Evolutionary conservation across 2,797 vertebrate species (phyloP).

Genomic region (Vireo griseus): DNA sequence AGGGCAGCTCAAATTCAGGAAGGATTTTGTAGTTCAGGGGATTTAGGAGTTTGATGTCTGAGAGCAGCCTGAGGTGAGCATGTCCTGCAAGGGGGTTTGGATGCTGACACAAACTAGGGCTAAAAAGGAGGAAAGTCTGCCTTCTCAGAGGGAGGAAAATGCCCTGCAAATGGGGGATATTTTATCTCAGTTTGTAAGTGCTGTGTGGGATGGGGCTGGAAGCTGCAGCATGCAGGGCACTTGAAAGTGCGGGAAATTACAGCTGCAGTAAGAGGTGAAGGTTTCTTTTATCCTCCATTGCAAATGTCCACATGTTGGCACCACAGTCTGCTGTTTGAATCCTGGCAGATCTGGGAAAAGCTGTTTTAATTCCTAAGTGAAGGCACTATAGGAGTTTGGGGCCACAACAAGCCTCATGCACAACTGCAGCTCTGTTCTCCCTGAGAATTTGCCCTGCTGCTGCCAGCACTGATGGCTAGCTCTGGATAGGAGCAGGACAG

Average conservation of each 20-base stretch:
- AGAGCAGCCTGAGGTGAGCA: accelerated
- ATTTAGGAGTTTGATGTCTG: background rate
- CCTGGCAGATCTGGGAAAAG: background rate
- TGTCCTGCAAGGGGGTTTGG: background rate
- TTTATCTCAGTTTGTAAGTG: background rate
- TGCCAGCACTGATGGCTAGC: background rate
- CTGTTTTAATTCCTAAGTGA: background rate
- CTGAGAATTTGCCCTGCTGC: background rate
- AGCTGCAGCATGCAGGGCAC: background rate
- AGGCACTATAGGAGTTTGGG: background rate
- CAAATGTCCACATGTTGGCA: background rate
- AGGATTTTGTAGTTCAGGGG: accelerated
- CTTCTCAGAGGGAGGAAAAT: background rate
- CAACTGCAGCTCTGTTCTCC: background rate
- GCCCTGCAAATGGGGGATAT: background rate
- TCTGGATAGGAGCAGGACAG: background rate
- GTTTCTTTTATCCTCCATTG: background rate
- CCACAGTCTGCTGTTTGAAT: background rate
- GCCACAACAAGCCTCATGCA: accelerated
- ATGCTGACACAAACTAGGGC: background rate
- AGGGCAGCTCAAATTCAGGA: background rate
- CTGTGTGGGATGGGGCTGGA: background rate
- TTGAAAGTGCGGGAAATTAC: background rate
- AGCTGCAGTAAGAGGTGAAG: accelerated
- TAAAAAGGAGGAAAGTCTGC: background rate